These are phyloP conservation scores for Psilopogon haemacephalus DNA, from an alignment of 2,113 vertebrate genomes.

Conservation along the genomic window DNA sequence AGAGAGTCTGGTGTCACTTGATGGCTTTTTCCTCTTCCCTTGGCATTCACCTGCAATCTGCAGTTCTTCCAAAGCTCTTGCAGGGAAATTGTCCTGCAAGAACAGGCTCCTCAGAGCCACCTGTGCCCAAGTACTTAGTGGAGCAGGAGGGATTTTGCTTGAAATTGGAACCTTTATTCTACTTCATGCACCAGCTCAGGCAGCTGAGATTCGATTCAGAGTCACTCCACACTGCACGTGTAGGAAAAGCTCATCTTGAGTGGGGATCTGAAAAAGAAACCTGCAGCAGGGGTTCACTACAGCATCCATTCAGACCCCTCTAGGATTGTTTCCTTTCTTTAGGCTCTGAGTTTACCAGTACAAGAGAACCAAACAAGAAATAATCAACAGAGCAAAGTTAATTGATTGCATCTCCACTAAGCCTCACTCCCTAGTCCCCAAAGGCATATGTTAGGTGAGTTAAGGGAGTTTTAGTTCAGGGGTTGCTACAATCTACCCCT, in stretches of 20 bases:
- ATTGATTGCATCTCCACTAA: not conserved
- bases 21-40: not conserved
- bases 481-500: not conserved
- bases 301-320: not conserved
- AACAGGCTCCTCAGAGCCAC: not conserved
- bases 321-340: not conserved
- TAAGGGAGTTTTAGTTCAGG: not conserved
- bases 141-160: not conserved
- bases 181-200: not conserved
- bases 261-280: not conserved
- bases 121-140: fast-evolving
- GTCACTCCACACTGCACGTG: not conserved
- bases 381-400: not conserved
- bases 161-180: not conserved
- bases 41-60: not conserved
- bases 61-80: not conserved
- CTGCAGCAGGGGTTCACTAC: not conserved
- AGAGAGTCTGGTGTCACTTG: not conserved
- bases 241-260: not conserved
- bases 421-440: not conserved
- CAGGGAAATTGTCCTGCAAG: not conserved
- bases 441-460: not conserved
- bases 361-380: not conserved
- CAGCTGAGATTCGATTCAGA: not conserved
- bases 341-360: not conserved